Evolutionary conservation across 2,113 vertebrate species (phyloP).

Genomic region (Herpailurus yagouaroundi): DNA sequence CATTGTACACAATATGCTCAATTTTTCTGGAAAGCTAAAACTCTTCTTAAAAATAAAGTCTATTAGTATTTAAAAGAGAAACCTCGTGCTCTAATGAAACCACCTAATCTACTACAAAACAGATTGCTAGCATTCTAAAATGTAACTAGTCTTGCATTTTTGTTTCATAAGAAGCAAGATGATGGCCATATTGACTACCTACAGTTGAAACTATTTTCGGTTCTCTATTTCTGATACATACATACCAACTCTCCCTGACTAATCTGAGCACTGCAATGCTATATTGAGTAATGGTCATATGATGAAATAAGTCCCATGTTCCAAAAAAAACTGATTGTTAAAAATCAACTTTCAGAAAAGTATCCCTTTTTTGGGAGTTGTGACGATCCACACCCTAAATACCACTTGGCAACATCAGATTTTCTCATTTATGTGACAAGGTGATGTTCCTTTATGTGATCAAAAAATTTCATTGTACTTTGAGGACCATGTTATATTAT

Average conservation of each 20-base stretch:
- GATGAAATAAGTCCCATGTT: neutral
- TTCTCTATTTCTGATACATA: neutral
- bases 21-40: neutral
- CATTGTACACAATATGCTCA: neutral
- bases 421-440: neutral
- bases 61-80: neutral
- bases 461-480: neutral
- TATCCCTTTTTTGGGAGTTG: neutral
- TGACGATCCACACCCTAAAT: neutral
- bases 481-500: neutral
- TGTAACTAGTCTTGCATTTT: neutral
- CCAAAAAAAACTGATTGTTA: neutral
- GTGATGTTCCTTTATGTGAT: neutral
- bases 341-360: neutral
- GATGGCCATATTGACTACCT: neutral
- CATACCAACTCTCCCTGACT: neutral
- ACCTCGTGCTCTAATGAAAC: neutral
- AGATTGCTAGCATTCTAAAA: neutral
- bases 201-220: neutral
- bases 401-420: neutral
- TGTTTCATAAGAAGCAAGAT: neutral
- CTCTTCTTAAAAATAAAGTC: neutral
- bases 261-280: neutral
- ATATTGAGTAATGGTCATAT: neutral
- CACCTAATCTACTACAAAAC: neutral